Conservation (phyloP, 2,888 invertebrate species). For the Thymelicus acteon region DNA sequence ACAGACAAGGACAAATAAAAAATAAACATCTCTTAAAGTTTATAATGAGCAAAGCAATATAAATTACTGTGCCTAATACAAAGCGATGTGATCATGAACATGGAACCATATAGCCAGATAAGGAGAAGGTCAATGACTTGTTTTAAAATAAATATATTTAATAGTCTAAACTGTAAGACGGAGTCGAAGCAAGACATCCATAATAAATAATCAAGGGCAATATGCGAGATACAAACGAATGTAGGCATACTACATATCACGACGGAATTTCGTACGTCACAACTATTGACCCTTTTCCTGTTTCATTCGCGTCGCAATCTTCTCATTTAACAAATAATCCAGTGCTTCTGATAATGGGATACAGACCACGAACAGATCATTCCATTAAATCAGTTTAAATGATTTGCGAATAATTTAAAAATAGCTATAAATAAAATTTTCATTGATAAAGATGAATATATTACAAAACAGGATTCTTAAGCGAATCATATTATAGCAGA, state of each 20-base stretch:
- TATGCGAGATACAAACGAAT: slow-evolving; percentile 6
- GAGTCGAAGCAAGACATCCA: slow-evolving; percentile 28
- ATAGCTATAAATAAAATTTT: not conserved
- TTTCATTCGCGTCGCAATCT: slow-evolving; percentile 40
- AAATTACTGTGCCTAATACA: not conserved
- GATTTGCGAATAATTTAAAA: not conserved
- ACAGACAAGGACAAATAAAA: not conserved
- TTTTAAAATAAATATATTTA: slow-evolving; percentile 34
- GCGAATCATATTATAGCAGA: slow-evolving; percentile 7
- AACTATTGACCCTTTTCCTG: slow-evolving; percentile 56
- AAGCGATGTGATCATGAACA: slow-evolving; percentile 1
- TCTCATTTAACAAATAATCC: slow-evolving; percentile 10
- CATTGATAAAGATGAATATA: not conserved
- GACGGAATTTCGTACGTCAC: slow-evolving; percentile 50
- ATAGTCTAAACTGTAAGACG: slow-evolving; percentile 33
- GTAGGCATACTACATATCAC: not conserved
- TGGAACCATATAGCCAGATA: slow-evolving; percentile 38
- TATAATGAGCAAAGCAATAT: not conserved
- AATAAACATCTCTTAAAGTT: not conserved
- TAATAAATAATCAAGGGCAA: slow-evolving; percentile 15
- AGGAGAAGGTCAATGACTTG: slow-evolving; percentile 43
- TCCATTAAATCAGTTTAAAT: not conserved
- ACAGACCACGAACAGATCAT: not conserved
- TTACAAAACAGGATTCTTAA: not conserved
- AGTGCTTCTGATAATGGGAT: not conserved